Conservation (phyloP, 2,113 vertebrate species). For the Typhlomys cinereus region DNA sequence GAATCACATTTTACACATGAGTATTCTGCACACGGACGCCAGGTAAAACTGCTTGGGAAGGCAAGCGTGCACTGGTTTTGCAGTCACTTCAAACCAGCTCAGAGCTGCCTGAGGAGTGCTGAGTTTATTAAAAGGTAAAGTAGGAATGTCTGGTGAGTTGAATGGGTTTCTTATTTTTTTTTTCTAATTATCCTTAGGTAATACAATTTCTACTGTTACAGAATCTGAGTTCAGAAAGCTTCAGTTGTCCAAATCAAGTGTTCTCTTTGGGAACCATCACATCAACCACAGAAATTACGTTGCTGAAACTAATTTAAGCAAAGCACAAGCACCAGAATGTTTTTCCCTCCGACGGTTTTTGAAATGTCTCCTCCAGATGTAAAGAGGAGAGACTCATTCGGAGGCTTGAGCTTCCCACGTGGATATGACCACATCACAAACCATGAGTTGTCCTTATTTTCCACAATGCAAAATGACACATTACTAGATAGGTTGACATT, state of each 20-base stretch:
- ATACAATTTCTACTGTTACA: background rate
- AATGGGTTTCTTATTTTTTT: background rate
- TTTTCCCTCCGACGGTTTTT: background rate
- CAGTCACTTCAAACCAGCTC: slow-evolving; percentile 64
- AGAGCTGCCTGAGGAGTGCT: background rate
- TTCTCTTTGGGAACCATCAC: background rate
- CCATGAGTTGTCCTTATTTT: background rate
- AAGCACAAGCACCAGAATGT: background rate
- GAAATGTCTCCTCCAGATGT: background rate
- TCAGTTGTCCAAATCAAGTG: slow-evolving; percentile 39
- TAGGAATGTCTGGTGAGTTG: background rate
- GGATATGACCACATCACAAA: background rate
- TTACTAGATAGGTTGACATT: background rate
- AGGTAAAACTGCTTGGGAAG: background rate
- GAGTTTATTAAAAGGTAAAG: background rate
- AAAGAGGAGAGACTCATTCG: background rate
- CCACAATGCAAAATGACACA: background rate
- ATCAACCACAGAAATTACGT: slow-evolving; percentile 23
- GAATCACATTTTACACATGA: slow-evolving; percentile 40
- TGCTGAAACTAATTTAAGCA: slow-evolving; percentile 8
- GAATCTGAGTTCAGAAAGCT: background rate
- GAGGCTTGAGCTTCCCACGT: background rate
- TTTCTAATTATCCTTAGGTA: background rate
- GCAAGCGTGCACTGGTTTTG: background rate
- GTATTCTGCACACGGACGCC: too few species aligned